These are phyloP conservation scores for Thera britannica DNA, from an alignment of 2,888 invertebrate genomes.

Conservation along the genomic window DNA sequence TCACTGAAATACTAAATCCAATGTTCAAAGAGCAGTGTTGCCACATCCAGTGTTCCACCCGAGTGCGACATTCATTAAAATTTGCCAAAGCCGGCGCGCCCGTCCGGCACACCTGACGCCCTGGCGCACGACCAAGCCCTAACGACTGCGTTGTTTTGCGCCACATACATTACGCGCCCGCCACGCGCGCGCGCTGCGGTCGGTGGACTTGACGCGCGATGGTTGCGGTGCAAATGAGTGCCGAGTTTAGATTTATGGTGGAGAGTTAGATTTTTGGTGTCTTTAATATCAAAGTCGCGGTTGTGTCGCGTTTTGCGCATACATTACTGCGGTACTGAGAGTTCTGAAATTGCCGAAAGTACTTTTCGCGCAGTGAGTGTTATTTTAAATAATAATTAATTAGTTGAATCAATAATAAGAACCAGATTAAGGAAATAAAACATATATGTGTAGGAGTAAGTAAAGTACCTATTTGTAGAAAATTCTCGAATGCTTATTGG, in stretches of 20 bases:
- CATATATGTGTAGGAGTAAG: no score
- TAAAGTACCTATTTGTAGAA: no score
- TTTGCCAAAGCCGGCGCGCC: conserved; percentile 57
- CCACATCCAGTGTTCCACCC: conserved; percentile 57
- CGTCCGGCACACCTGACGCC: conserved; percentile 59
- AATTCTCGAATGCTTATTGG: no score
- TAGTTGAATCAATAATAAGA: no score
- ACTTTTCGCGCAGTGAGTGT: neutral
- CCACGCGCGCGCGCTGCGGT: conserved; percentile 13
- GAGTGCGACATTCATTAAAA: conserved; percentile 72
- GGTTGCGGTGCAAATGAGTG: conserved; percentile 19
- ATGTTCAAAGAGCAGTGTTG: conserved; percentile 7
- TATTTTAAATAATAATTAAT: neutral
- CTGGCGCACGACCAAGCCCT: conserved; percentile 39
- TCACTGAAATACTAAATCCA: no score
- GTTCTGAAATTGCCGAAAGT: neutral
- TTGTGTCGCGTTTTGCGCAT: conserved; percentile 5
- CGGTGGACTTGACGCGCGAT: conserved; percentile 30
- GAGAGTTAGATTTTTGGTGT: conserved; percentile 28
- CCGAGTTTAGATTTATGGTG: conserved; percentile 25
- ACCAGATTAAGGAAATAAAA: no score
- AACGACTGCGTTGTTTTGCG: conserved; percentile 33
- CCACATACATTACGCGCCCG: conserved; percentile 37
- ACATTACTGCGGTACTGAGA: conserved; percentile 9
- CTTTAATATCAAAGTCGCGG: conserved; percentile 10